Percentiles rank a stretch among this genome's conserved stretches.
These are phyloP conservation scores for Paragorgia papillata DNA, from an alignment of 92 coral and sea anemone species.

Conservation along the genomic window DNA sequence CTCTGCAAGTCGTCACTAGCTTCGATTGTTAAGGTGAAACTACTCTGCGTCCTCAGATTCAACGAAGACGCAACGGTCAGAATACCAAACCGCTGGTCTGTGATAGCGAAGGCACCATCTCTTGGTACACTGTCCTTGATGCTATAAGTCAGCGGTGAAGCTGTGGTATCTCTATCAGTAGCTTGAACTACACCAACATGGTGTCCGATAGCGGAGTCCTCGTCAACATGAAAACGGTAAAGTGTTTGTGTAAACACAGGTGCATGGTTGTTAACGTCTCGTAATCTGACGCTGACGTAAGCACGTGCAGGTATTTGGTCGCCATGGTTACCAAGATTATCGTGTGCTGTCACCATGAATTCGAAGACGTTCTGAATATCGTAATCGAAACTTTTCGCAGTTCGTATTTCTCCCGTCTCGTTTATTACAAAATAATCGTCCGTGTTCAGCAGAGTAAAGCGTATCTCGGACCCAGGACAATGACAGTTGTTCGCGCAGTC, in stretches of 20 bases:
- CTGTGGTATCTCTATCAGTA: conserved; percentile 66
- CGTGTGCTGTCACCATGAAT: conserved; percentile 57
- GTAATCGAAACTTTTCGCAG: conserved; percentile 62
- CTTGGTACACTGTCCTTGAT: conserved; percentile 45
- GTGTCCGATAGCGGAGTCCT: conserved; percentile 59
- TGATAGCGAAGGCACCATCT: conserved; percentile 41
- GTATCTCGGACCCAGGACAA: conserved; percentile 66
- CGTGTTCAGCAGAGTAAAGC: conserved; percentile 55
- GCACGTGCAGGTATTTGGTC: conserved; percentile 21
- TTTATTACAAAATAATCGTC: conserved; percentile 28
- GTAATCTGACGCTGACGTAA: conserved; percentile 59
- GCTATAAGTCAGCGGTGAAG: conserved; percentile 62
- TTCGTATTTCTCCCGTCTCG: conserved; percentile 69
- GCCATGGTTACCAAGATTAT: neutral
- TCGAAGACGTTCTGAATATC: conserved; percentile 51
- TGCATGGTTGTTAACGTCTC: conserved; percentile 68
- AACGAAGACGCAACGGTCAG: conserved; percentile 54
- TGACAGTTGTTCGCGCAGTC: conserved; percentile 74
- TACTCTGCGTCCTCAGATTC: conserved; percentile 58
- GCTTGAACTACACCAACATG: conserved; percentile 88
- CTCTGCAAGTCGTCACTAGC: conserved; percentile 49
- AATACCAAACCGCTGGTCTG: conserved; percentile 61
- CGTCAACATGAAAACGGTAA: conserved; percentile 79
- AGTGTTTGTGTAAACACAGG: conserved; percentile 69
- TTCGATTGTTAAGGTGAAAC: conserved; percentile 66